phyloP scores from a whole-genome alignment of 2,888 invertebrate species.

The Doris montereyensis region DNA sequence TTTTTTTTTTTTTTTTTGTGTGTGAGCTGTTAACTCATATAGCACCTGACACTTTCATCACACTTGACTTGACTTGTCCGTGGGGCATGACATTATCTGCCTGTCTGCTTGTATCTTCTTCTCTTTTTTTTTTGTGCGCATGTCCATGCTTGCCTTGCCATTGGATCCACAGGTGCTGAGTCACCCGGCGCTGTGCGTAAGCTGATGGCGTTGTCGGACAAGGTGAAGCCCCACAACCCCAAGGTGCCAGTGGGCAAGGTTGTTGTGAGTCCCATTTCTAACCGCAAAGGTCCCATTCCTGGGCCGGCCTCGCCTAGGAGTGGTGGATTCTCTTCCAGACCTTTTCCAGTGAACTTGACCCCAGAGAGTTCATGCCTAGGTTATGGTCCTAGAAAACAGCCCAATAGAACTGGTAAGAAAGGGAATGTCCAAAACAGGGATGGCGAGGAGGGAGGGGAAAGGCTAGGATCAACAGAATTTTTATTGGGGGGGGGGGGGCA shows the following conservation, averaged over 20 bases:
- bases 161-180: slow-evolving; percentile 90
- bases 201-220: slow-evolving; percentile 85
- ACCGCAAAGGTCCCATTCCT: slow-evolving; percentile 80
- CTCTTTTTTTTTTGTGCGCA: too few relatives aligned
- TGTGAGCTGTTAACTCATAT: too few relatives aligned
- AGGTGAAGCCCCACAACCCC: slow-evolving; percentile 69
- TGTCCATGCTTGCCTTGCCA: too few relatives aligned
- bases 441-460: too few relatives aligned
- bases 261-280: slow-evolving; percentile 72
- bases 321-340: slow-evolving; percentile 54
- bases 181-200: slow-evolving; percentile 98
- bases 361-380: slow-evolving; percentile 87
- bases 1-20: too few relatives aligned
- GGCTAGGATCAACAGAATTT: too few relatives aligned
- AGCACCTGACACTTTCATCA: too few relatives aligned
- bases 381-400: slow-evolving; percentile 87
- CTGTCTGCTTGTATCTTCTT: slow-evolving; percentile 38
- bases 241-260: slow-evolving; percentile 59
- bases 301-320: slow-evolving; percentile 84
- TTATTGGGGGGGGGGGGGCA: too few relatives aligned
- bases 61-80: neutral
- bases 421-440: too few relatives aligned
- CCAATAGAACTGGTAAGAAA: slow-evolving; percentile 73
- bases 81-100: neutral
- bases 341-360: slow-evolving; percentile 84